phyloP scores from a whole-genome alignment of 2,888 invertebrate genomes.

The Calameuta filiformis region DNA sequence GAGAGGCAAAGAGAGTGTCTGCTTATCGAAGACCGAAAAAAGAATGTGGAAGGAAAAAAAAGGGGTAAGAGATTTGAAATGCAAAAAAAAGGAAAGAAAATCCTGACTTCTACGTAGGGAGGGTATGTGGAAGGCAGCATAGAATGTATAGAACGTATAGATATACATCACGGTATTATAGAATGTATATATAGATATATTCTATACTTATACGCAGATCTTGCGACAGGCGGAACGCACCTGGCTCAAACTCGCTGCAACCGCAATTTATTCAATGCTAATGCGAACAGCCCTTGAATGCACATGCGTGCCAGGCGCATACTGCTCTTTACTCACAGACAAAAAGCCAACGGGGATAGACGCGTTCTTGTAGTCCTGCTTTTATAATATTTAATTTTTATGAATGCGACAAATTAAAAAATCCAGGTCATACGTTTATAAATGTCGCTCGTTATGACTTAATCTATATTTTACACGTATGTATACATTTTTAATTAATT shows the following conservation, averaged over 20 bases:
- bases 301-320: background rate
- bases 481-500: background rate
- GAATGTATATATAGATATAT: background rate
- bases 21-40: background rate
- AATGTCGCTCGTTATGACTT: background rate
- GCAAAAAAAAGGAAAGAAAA: background rate
- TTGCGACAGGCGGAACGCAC: constrained; percentile 2
- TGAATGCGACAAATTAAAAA: background rate
- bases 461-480: background rate
- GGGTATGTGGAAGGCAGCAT: background rate
- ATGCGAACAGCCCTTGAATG: constrained; percentile 16
- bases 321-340: background rate
- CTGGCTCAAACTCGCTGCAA: constrained; percentile 4
- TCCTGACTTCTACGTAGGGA: background rate
- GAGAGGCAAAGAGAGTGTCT: background rate
- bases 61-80: background rate
- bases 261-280: constrained; percentile 29
- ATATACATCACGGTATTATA: background rate
- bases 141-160: background rate
- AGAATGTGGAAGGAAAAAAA: background rate
- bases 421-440: background rate
- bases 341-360: constrained; percentile 1
- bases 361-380: background rate
- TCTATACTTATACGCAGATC: background rate
- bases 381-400: background rate